Evolutionary conservation across 2,888 invertebrate genomes (phyloP), one percentile per base, ranked within the genome.

Genomic region (Diarsia mendica): DNA sequence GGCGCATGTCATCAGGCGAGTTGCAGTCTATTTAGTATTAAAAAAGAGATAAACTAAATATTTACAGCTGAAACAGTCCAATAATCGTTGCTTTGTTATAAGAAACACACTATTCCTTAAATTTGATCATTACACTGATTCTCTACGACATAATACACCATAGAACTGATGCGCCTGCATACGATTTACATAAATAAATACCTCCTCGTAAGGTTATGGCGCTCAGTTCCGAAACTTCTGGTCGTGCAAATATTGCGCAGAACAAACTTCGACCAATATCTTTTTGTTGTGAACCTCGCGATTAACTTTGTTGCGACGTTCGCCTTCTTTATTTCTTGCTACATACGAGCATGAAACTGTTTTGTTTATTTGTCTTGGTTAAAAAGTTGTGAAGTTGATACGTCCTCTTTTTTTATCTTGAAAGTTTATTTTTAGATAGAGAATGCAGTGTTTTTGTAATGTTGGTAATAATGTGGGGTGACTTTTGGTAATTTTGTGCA

Each of bases 231-330:
- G 20, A 6, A 83, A 78, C 48, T 78, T 58, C 53, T 67, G 58
- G 46, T 33, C 23, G 68, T 78, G 44, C 80, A 71, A 79, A 71
- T 83, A 74, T 85, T 68, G 71, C 48, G 55, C 63, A 13, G 49
- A 74, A 53, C 67, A 76, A 79, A 84, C 74, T 85, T 76, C 44
- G 44, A 60, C 67, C 69, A 72, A 85, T 82, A 74, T 74, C 71
- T 76, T 85, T 83, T 79, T 83, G 69, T 79, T 79, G 73, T 66
- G 68, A 84, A 77, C 66, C 66, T 71, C 71, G 49, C 79, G 71
- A 85, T 82, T 79, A 84, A 85, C 76, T 85, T 82, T 82, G 73
- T 76, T 74, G 68, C 74, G 69, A 70, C 74, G 77, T 79, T 78
- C 67, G 73, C 46, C 49, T 69, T 67, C 53, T 78, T 77, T 80